Base-by-base conservation (phyloP, 2,797 vertebrate genomes). In the Hapalemur alaotrensis region DNA sequence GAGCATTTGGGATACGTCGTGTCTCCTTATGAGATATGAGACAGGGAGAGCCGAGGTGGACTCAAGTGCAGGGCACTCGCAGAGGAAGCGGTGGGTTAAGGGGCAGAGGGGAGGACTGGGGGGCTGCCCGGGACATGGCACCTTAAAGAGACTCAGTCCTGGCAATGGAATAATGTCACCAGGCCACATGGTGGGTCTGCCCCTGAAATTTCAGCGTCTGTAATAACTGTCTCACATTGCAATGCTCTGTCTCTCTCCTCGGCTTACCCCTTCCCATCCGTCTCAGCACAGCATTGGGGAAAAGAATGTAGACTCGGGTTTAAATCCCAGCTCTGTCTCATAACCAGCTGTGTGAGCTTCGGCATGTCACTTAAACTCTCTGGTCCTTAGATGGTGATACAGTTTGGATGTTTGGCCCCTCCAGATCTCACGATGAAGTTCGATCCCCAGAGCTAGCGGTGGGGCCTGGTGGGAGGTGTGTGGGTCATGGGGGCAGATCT, bases 41-140 rank as follows among this genome's bases (percentile, higher is more conserved):
- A 52, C 48, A 10, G 48, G 48, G 80, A 96, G 89, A 96, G 92
- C 50, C 72, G 75, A 96, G 95, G 95, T 81, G 73, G 97, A 95
- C 97, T 97, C 98, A 97, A 75, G 93, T 96, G 92, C 95, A 41
- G 96, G 79, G 95, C 0, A 0, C 89, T 98, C 96, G 97, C 97
- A 95, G 95, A 94, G 97, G 98, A 98, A 98, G 97, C 52, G 52
- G 79, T n/a, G 93, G 95, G 97, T 98, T 98, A 97, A 59, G 76
- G 89, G 96, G 96, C 70, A 91, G 95, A 95, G 46, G 61, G 3
- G 5, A 48, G 18, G 30, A 91, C 78, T 83, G 4, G 89, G 87
- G 81, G 72, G 85, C 13, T 73, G 86, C 46, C 0, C 28, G 0
- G 73, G 65, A 57, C n/a, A 18, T 0, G 65, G 87, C 50, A 59